Base-by-base conservation (phyloP, 2,888 invertebrate species). In the Dinocampus coccinellae region DNA sequence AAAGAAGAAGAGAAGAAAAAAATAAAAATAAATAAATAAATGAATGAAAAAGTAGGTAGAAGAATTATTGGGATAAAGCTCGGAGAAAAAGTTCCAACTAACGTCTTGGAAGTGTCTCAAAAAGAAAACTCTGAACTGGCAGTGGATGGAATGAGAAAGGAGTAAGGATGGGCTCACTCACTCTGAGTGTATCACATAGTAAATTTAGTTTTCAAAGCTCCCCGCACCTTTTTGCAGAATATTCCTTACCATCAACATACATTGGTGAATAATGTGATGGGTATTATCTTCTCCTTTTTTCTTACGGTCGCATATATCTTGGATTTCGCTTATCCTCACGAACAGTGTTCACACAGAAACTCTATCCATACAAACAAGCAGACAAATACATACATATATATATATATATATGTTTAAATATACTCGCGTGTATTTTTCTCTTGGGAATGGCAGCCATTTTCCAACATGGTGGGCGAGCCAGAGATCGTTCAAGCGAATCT, bases 151-250 rank as follows among this genome's bases (percentile, higher is more conserved):
- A n/a, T n/a, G n/a, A n/a, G n/a, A n/a, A n/a, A n/a, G n/a, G n/a
- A n/a, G n/a, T n/a, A n/a, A n/a, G n/a, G n/a, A n/a, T n/a, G 33
- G 20, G 2, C 13, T 11, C 57, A 3, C 29, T 26, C 26, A 75
- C 81, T 83, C 82, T 86, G 86, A 87, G 85, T 86, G 84, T 87
- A 87, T 87, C 87, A 86, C 87, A 87, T 85, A 86, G 85, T 85
- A 85, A 87, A 87, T 86, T 86, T 85, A 84, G 84, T 87, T 84
- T 85, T 77, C 81, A 82, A 79, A 83, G 80, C 82, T 82, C 78
- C n/a, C n/a, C 80, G 73, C 68, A 65, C 73, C 71, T 65, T 55
- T 61, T 29, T 52, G 34, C 52, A 73, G 20, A n/a, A 47, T 39
- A 34, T 75, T 66, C 72, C 60, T 72, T 66, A 65, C 69, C 36